These are phyloP conservation scores for Noctua pronuba DNA, from an alignment of 2,888 invertebrate genomes.

Conservation along the genomic window DNA sequence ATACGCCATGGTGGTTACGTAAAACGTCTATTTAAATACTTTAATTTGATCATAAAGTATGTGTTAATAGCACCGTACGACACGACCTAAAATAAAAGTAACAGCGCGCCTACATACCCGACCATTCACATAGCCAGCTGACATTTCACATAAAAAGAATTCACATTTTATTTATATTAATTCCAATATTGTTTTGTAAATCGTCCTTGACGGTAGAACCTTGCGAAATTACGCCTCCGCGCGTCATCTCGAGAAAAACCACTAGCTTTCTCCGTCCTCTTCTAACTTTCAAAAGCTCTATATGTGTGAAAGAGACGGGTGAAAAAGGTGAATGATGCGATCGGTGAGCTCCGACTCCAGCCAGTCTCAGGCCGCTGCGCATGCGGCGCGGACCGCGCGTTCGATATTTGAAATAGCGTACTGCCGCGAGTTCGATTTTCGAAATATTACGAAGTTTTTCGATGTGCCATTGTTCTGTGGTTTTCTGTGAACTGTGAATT, in stretches of 20 bases:
- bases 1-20: conserved; percentile 51
- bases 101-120: conserved; percentile 66
- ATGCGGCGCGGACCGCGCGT: conserved; percentile 82
- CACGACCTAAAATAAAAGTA: conserved; percentile 71
- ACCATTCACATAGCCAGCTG: conserved; percentile 73
- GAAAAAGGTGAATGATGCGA: conserved; percentile 79
- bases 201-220: conserved; percentile 83
- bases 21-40: conserved; percentile 60
- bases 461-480: conserved; percentile 76
- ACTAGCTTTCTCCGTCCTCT: conserved; percentile 74
- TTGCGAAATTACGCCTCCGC: conserved; percentile 83
- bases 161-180: conserved; percentile 73
- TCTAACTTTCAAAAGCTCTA: conserved; percentile 70
- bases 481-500: conserved; percentile 74
- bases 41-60: conserved; percentile 67
- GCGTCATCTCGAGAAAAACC: conserved; percentile 74
- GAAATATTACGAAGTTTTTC: conserved; percentile 83
- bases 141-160: conserved; percentile 77
- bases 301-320: conserved; percentile 75
- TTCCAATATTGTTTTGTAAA: conserved; percentile 80
- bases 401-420: conserved; percentile 78
- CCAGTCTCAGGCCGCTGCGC: conserved; percentile 87
- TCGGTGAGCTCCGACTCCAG: conserved; percentile 81
- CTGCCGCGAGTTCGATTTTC: conserved; percentile 77
- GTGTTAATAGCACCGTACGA: conserved; percentile 56